Evolutionary conservation across 2,888 invertebrate genomes (phyloP).

Genomic region (Sphecodes monilicornis): DNA sequence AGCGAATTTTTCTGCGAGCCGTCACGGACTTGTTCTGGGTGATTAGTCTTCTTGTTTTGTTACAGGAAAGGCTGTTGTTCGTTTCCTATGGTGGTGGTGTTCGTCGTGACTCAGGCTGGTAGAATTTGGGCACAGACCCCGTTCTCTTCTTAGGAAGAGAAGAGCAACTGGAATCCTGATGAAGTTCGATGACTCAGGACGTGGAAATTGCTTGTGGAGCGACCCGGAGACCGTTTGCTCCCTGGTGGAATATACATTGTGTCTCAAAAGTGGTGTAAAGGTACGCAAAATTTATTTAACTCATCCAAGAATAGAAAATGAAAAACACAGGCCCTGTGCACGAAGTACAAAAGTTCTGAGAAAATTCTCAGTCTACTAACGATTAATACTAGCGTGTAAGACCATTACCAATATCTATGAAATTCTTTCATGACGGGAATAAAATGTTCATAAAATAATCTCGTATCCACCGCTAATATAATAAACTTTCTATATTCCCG

Average conservation of each 20-base stretch:
- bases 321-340: no score
- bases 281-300: background rate
- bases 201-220: background rate
- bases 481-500: background rate
- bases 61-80: background rate
- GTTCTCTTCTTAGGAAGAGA: background rate
- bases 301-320: background rate
- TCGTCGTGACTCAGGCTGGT: slow-evolving; percentile 30
- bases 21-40: background rate
- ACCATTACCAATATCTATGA: background rate
- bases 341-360: no score
- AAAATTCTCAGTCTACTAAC: no score
- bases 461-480: background rate
- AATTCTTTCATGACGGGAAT: background rate
- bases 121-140: slow-evolving; percentile 28
- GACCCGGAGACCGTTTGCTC: background rate
- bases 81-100: background rate
- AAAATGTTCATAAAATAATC: background rate
- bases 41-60: slow-evolving; percentile 3
- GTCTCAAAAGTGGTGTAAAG: background rate
- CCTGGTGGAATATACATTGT: background rate
- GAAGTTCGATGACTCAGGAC: slow-evolving; percentile 37
- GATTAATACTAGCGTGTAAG: background rate
- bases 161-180: slow-evolving; percentile 15
- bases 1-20: slow-evolving; percentile 13